Evolutionary conservation across 1,140 invertebrate species (phyloP).

Genomic region (Hyphantria cunea): DNA sequence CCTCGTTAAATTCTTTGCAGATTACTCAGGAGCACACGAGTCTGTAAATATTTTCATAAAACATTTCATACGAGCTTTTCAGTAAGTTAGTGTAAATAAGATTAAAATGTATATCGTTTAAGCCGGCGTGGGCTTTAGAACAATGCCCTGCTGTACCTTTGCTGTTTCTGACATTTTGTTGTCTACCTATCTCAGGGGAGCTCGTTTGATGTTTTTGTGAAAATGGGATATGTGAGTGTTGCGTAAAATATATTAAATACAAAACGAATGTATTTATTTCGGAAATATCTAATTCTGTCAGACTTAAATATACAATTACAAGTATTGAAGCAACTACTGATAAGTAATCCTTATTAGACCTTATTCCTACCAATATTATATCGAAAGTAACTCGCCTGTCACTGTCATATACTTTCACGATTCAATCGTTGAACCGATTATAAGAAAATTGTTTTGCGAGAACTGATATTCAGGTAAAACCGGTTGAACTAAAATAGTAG

Average conservation of each 20-base stretch:
- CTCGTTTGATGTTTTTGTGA: not conserved
- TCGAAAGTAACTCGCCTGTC: no score
- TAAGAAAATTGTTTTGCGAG: no score
- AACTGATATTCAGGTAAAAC: no score
- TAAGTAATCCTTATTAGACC: no score
- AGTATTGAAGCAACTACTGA: no score
- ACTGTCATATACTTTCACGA: no score
- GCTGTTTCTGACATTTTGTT: conserved; percentile 6
- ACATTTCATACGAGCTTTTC: conserved; percentile 5
- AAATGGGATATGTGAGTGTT: not conserved
- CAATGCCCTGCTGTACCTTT: not conserved
- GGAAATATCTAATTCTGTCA: no score
- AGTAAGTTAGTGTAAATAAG: not conserved
- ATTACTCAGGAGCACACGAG: not conserved
- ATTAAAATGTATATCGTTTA: conserved; percentile 5
- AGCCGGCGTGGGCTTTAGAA: not conserved
- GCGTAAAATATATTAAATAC: not conserved
- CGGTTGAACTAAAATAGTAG: no score
- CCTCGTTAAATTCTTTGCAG: not conserved
- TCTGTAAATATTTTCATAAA: not conserved
- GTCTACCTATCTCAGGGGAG: not conserved
- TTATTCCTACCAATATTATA: no score
- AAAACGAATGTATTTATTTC: not conserved
- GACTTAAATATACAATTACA: no score
- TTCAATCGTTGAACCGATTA: no score